Percentiles rank a stretch among this genome's conserved stretches.
Conservation (phyloP, 2,888 invertebrate species). For the Sinohyriopsis cumingii region DNA sequence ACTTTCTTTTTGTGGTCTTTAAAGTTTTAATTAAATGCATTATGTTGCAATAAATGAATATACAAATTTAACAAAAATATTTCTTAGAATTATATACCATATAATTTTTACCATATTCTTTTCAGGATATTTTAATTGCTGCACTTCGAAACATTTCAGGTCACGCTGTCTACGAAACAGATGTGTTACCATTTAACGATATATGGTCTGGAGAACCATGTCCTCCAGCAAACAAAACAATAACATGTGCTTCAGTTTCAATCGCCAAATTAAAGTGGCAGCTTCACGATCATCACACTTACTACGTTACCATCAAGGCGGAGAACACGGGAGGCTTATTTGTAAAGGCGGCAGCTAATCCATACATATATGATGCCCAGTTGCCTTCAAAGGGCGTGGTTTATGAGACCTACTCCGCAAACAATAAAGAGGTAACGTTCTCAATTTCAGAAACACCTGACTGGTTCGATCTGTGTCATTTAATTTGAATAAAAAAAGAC, state of each 20-base stretch:
- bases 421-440: no score
- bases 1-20: no score
- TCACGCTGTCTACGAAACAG: neutral
- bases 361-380: constrained; percentile 34
- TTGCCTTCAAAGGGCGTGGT: constrained; percentile 32
- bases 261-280: constrained; percentile 22
- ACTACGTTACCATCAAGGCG: constrained; percentile 37
- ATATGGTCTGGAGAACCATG: constrained; percentile 21
- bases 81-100: no score
- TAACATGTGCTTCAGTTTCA: constrained; percentile 25
- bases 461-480: no score
- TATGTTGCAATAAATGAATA: no score
- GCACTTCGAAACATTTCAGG: constrained; percentile 3
- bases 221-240: constrained; percentile 1
- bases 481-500: no score
- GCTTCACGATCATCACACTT: constrained; percentile 31
- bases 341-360: constrained; percentile 21
- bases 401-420: constrained; percentile 18
- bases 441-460: no score
- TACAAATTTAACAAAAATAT: no score
- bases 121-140: no score
- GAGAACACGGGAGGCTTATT: constrained; percentile 33
- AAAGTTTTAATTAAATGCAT: no score
- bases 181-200: constrained; percentile 13
- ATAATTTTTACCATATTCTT: no score